phyloP scores from a whole-genome alignment of 2,113 vertebrate species.

The Corydoras sp. region DNA sequence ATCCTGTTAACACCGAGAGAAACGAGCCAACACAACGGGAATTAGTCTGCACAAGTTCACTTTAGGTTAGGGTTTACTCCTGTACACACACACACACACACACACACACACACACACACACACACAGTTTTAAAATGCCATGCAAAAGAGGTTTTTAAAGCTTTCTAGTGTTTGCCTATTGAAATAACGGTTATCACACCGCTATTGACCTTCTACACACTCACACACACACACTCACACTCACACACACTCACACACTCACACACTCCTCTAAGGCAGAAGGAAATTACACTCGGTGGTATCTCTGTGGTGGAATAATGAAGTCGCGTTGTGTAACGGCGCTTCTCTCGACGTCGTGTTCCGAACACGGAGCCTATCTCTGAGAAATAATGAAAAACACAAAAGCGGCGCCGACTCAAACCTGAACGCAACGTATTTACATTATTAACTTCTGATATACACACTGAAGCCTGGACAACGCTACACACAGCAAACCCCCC shows the following conservation, averaged over 20 bases:
- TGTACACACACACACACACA: neutral
- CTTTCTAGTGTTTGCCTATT: constrained; percentile 9
- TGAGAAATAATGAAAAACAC: constrained; percentile 21
- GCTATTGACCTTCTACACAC: neutral
- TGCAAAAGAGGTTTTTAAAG: neutral
- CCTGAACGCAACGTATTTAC: constrained; percentile 7
- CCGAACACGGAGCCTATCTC: constrained; percentile 6
- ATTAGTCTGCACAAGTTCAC: neutral
- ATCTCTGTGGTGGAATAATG: constrained; percentile 19
- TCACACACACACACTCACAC: constrained; percentile 29
- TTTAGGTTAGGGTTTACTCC: neutral
- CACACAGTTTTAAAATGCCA: constrained; percentile 2
- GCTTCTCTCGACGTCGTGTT: constrained; percentile 1
- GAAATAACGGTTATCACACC: constrained; percentile 10
- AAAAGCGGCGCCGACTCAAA: constrained; percentile 8
- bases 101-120: constrained; percentile 10
- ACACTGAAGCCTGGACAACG: constrained; percentile 2
- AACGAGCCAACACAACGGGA: neutral
- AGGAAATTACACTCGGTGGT: constrained; percentile 24
- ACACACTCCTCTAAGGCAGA: constrained; percentile 11
- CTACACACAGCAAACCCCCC: no score
- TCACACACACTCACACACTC: constrained; percentile 10
- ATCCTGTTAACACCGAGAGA: neutral
- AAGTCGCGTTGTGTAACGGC: constrained; percentile 20
- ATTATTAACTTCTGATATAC: constrained; percentile 20